Evolutionary conservation across 1,140 invertebrate genomes (phyloP), one percentile per base, ranked within the genome.

Genomic region (Idris sp.): DNA sequence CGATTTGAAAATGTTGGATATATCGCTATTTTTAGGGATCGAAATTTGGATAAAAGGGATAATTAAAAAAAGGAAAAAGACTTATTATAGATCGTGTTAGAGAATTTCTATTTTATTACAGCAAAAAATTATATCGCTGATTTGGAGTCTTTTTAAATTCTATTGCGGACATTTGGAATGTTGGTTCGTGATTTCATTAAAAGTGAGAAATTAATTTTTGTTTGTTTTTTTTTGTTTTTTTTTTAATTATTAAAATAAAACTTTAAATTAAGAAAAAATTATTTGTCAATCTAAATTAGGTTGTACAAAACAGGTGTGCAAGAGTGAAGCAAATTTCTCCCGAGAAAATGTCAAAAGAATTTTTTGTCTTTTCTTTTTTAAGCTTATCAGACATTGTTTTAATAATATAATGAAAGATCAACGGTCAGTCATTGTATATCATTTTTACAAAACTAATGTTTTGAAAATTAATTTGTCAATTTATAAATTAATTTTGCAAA

Each of bases 21-120:
- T 69, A 65, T 49, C 35, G 53, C 43, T 77, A 61, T 44, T 59
- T 76, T 72, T 72, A 59, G 67, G 19, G 9, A 22, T 11, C 22
- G 31, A 64, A 58, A 64, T 76, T 67, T 26, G 43, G 61, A 43
- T 18, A 14, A 46, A 71, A 59, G 31, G 69, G 48, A 72, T n/a
- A n/a, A n/a, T n/a, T n/a, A n/a, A n/a, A n/a, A n/a, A n/a, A n/a
- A n/a, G n/a, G 44, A 10, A 56, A 73, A 73, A 65, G 69, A 71
- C 75, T 78, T 62, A 71, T 72, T 74, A 76, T 72, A 68, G 33
- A 78, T 61, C 46, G 38, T 77, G 76, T 77, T 79, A 74, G 72
- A 79, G 51, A 74, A 80, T 79, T 84, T n/a, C 73, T 83, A 82
- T 81, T 84, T 83, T 83, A 82, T 83, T 77, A 81, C 65, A 76